Base-by-base conservation (phyloP, 2,113 vertebrate genomes). In the Chionodraco myersi region DNA sequence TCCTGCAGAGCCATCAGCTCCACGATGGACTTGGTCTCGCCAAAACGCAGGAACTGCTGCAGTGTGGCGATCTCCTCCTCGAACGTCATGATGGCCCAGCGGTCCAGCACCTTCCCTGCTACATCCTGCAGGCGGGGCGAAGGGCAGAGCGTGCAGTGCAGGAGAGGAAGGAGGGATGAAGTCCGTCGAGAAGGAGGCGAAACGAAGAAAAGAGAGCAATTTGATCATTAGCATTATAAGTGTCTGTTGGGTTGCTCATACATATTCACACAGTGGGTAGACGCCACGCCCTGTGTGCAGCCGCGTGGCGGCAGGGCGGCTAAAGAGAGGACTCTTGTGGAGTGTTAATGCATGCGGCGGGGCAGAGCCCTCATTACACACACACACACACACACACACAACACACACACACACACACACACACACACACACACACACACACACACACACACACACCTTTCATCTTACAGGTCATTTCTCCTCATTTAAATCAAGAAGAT, bases 1-100 rank as follows among this genome's bases (percentile, higher is more conserved):
- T 99, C 98, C 75, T 99, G 98, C 84, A 98, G 93, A 30, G 96
- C 96, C 98, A 99, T 99, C 83, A 99, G 95, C 89, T 99, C 98
- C 57, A 98, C 98, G 10, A 99, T 99, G 79, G 98, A 97, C 72
- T 99, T 99, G 9, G 98, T 99, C 92, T 99, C 98, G 16, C 98
- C 98, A 70, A 99, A 99, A 49, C 98, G 98, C 72, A 99, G 95
- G 86, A 99, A 99, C 89, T 99, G 98, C 89, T 98, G 98, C 88
- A 99, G 81, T 0, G 97, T 97, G 34, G 97, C 97, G 48, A 98
- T 94, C 89, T 99, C 98, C 71, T 99, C 98, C 86, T 99, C 98
- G 12, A 96, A 95, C 12, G 96, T 98, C 98, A 99, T 99, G 91
- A 99, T 98, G 77, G 96, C 96, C 98, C 98, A 99, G 63, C 98